Conservation (phyloP, 2,797 vertebrate species). For the Enoplosus armatus region DNA sequence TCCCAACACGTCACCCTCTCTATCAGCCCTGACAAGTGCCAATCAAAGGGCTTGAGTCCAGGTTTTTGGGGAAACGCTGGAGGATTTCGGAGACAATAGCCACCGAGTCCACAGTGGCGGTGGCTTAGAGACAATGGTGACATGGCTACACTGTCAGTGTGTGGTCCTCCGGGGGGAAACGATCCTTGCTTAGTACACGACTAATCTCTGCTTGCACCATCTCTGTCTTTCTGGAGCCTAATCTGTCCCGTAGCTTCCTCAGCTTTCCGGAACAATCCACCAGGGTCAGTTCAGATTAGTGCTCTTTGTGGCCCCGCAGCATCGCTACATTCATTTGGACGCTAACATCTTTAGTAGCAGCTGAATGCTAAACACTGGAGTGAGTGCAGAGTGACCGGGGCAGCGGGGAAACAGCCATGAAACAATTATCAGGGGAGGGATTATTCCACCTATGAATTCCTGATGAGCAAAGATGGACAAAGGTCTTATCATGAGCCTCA, state of each 20-base stretch:
- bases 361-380: slow-evolving; percentile 90
- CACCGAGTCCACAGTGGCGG: slow-evolving; percentile 86
- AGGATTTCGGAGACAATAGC: slow-evolving; percentile 91
- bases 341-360: slow-evolving; percentile 93
- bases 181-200: slow-evolving; percentile 86
- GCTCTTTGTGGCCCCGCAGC: slow-evolving; percentile 87
- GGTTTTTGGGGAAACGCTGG: slow-evolving; percentile 82
- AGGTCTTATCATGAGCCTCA: slow-evolving; percentile 59
- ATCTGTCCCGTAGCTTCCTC: slow-evolving; percentile 90
- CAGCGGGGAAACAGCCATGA: slow-evolving; percentile 66
- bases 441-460: slow-evolving; percentile 83
- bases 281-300: slow-evolving; percentile 93
- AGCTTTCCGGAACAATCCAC: slow-evolving; percentile 91
- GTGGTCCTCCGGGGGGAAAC: slow-evolving; percentile 90
- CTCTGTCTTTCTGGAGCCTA: slow-evolving; percentile 92
- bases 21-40: slow-evolving; percentile 95
- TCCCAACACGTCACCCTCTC: slow-evolving; percentile 90
- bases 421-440: slow-evolving; percentile 76
- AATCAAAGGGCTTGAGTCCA: slow-evolving; percentile 90
- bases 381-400: slow-evolving; percentile 55
- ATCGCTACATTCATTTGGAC: slow-evolving; percentile 89
- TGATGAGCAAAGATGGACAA: slow-evolving; percentile 78
- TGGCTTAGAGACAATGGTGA: slow-evolving; percentile 90
- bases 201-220: slow-evolving; percentile 93
- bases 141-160: slow-evolving; percentile 93